Evolutionary conservation across 2,888 invertebrate species (phyloP).

Genomic region (Siphlonurus alternatus): DNA sequence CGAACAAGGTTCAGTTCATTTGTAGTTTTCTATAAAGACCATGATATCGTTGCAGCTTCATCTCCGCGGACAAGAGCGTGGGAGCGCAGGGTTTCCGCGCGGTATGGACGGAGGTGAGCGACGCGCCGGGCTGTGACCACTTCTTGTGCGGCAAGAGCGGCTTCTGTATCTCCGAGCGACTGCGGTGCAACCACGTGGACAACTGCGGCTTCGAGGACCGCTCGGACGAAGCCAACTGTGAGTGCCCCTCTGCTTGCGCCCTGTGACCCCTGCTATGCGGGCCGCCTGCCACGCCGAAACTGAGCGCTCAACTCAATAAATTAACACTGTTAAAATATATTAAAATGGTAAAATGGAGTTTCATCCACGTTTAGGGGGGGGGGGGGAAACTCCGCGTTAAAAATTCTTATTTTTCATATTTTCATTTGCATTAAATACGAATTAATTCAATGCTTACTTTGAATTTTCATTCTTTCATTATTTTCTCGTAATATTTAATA

Average conservation of each 20-base stretch:
- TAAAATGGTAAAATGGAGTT: too few relatives aligned
- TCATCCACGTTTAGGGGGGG: too few relatives aligned
- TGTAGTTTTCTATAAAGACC: too few relatives aligned
- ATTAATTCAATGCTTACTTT: too few relatives aligned
- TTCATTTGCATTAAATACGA: too few relatives aligned
- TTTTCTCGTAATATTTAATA: too few relatives aligned
- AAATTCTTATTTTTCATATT: too few relatives aligned
- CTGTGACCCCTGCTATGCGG: background rate
- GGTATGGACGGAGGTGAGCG: constrained; percentile 75
- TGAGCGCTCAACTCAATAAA: too few relatives aligned
- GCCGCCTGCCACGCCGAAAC: background rate
- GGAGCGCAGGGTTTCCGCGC: constrained; percentile 88
- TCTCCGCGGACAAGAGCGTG: constrained; percentile 86
- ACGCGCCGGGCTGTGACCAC: constrained; percentile 39
- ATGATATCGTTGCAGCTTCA: constrained; percentile 65
- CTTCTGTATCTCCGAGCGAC: constrained; percentile 61
- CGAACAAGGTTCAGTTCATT: too few relatives aligned
- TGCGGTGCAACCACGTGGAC: constrained; percentile 58
- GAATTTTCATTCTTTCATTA: too few relatives aligned
- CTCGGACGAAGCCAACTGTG: constrained; percentile 65
- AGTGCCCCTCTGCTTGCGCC: constrained; percentile 28
- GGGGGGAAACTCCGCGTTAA: too few relatives aligned
- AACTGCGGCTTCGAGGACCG: constrained; percentile 71
- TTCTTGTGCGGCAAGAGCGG: constrained; percentile 53
- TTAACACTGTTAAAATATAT: too few relatives aligned